A percentile compares a stretch with the other conserved stretches of the same genome.
Conservation (phyloP, 2,888 invertebrate genomes). For the Holacanthella duospinosa region DNA sequence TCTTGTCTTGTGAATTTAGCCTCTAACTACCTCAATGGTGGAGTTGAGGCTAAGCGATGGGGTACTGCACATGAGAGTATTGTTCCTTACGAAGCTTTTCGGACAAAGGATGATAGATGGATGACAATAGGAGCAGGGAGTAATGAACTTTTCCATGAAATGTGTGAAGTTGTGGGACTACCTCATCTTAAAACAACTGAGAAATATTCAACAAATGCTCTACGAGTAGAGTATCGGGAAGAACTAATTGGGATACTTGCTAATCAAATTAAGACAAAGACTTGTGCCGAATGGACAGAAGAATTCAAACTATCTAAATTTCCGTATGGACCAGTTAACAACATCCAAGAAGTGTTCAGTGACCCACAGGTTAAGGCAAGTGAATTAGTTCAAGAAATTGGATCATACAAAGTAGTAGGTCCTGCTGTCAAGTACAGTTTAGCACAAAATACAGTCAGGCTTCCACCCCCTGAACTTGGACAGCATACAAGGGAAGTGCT, state of each 20-base stretch:
- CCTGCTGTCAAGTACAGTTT: slow-evolving; percentile 75
- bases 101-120: slow-evolving; percentile 62
- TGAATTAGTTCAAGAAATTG: slow-evolving; percentile 51
- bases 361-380: slow-evolving; percentile 57
- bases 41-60: slow-evolving; percentile 63
- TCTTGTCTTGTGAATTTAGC: slow-evolving; percentile 79
- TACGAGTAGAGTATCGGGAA: slow-evolving; percentile 64
- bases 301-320: slow-evolving; percentile 63
- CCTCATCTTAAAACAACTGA: slow-evolving; percentile 52
- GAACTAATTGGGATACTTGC: slow-evolving; percentile 55
- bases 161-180: slow-evolving; percentile 56
- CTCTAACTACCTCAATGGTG: slow-evolving; percentile 78
- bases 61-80: slow-evolving; percentile 92
- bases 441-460: slow-evolving; percentile 57
- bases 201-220: slow-evolving; percentile 59
- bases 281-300: slow-evolving; percentile 62
- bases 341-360: slow-evolving; percentile 69
- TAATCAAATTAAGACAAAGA: slow-evolving; percentile 52
- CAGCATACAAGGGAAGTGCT: slow-evolving; percentile 76
- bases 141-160: slow-evolving; percentile 56
- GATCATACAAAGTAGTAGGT: slow-evolving; percentile 63
- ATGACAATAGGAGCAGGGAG: slow-evolving; percentile 66
- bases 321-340: slow-evolving; percentile 84
- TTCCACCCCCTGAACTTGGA: slow-evolving; percentile 72
- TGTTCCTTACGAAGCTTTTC: slow-evolving; percentile 87